Percentiles rank a stretch among this genome's conserved stretches.
Conservation (phyloP, 2,113 vertebrate genomes). For the Ursus arctos region DNA sequence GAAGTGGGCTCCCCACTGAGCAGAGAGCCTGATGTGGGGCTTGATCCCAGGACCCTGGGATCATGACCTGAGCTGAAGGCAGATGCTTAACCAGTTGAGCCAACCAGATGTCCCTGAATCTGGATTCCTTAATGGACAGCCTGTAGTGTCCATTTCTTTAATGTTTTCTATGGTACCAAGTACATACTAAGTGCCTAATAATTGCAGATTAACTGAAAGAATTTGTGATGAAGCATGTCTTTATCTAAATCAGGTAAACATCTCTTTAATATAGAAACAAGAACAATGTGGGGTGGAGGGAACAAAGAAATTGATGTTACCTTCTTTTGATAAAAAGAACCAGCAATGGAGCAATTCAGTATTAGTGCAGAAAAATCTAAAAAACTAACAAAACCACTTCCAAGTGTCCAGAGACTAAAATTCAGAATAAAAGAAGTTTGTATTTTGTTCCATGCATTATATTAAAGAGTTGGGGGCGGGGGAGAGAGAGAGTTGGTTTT, state of each 20-base stretch:
- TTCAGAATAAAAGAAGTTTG: constrained; percentile 30
- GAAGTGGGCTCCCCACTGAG: too few relatives aligned
- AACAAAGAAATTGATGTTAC: not conserved
- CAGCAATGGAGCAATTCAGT: not conserved
- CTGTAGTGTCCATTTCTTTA: not conserved
- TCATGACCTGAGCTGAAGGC: too few relatives aligned
- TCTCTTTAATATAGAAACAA: constrained; percentile 1
- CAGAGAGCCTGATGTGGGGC: too few relatives aligned
- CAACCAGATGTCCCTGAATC: not conserved
- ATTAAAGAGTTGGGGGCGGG: not conserved
- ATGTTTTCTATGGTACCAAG: not conserved
- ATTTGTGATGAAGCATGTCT: not conserved
- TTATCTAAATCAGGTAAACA: not conserved
- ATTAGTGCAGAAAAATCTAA: not conserved
- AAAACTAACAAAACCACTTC: constrained; percentile 56
- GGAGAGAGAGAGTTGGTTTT: not conserved
- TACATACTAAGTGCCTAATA: not conserved
- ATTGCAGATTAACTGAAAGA: not conserved
- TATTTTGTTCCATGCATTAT: constrained; percentile 26
- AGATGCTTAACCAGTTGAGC: too few relatives aligned
- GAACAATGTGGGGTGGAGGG: not conserved
- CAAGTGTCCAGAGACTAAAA: constrained; percentile 42
- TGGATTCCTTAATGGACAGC: not conserved
- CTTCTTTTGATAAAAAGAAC: not conserved
- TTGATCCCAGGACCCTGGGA: too few relatives aligned